Evolutionary conservation across 2,888 invertebrate genomes (phyloP).

Genomic region (Eurytoma adleriae): DNA sequence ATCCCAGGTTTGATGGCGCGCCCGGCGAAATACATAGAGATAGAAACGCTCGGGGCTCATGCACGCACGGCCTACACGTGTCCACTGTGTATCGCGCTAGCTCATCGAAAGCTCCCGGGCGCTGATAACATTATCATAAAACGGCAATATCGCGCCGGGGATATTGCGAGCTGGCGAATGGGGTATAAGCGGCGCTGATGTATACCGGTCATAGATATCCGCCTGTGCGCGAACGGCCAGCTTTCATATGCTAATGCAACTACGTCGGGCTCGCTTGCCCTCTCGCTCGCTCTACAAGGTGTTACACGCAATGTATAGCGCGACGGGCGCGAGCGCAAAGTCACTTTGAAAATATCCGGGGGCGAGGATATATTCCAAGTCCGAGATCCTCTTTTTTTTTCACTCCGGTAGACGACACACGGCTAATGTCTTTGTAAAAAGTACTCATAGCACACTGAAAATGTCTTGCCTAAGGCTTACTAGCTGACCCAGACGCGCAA

Average conservation of each 20-base stretch:
- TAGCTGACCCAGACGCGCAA: background rate
- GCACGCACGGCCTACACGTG: constrained; percentile 27
- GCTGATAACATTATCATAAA: constrained; percentile 77
- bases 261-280: constrained; percentile 1
- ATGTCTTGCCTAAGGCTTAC: constrained; percentile 32
- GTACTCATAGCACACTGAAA: constrained; percentile 21
- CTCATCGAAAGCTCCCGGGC: constrained; percentile 74
- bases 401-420: background rate
- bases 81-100: constrained; percentile 68
- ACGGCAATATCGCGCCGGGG: constrained; percentile 73
- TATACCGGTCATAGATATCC: constrained; percentile 55
- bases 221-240: constrained; percentile 33
- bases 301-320: constrained; percentile 22
- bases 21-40: background rate
- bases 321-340: constrained; percentile 11
- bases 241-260: constrained; percentile 66
- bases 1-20: constrained; percentile 75
- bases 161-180: constrained; percentile 62
- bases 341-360: constrained; percentile 45
- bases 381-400: constrained; percentile 23
- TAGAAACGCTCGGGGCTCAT: constrained; percentile 55
- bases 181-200: constrained; percentile 32
- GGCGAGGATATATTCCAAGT: constrained; percentile 56
- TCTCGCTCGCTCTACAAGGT: constrained; percentile 19
- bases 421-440: background rate